phyloP scores from a whole-genome alignment of 2,113 vertebrate genomes.

The Cyprinodon brontotheroides region DNA sequence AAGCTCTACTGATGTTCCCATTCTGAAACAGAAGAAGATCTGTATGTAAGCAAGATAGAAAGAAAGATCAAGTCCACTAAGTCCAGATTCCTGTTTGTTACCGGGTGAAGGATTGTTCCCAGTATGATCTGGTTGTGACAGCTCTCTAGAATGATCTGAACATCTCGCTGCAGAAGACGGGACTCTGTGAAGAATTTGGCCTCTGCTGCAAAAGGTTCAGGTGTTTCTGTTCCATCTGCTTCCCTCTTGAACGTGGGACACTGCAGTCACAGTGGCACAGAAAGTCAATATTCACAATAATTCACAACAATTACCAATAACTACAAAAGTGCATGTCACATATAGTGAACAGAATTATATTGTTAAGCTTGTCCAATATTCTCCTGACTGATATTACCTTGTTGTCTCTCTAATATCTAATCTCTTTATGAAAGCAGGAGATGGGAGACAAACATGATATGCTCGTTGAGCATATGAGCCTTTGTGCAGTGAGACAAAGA shows the following conservation, averaged over 20 bases:
- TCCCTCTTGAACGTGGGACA: slow-evolving; percentile 94
- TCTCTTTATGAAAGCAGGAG: slow-evolving; percentile 26
- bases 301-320: not conserved
- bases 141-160: slow-evolving; percentile 97
- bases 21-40: slow-evolving; percentile 77
- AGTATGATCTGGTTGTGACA: slow-evolving; percentile 96
- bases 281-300: not conserved
- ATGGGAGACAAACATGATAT: slow-evolving; percentile 26
- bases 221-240: slow-evolving; percentile 86
- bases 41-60: not conserved
- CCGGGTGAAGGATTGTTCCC: slow-evolving; percentile 96
- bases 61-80: not conserved
- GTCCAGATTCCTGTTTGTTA: slow-evolving; percentile 47
- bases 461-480: slow-evolving; percentile 15
- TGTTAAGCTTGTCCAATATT: slow-evolving; percentile 5
- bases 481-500: slow-evolving; percentile 41
- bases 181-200: slow-evolving; percentile 98
- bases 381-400: slow-evolving; percentile 33
- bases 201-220: slow-evolving; percentile 92
- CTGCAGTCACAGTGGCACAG: slow-evolving; percentile 61
- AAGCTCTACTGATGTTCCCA: slow-evolving; percentile 96
- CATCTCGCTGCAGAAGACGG: slow-evolving; percentile 92
- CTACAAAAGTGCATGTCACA: not conserved
- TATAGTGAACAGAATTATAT: not conserved
- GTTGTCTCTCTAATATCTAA: slow-evolving; percentile 25